Base-by-base conservation (phyloP, 1,140 invertebrate genomes). In the Octopus sinensis region DNA sequence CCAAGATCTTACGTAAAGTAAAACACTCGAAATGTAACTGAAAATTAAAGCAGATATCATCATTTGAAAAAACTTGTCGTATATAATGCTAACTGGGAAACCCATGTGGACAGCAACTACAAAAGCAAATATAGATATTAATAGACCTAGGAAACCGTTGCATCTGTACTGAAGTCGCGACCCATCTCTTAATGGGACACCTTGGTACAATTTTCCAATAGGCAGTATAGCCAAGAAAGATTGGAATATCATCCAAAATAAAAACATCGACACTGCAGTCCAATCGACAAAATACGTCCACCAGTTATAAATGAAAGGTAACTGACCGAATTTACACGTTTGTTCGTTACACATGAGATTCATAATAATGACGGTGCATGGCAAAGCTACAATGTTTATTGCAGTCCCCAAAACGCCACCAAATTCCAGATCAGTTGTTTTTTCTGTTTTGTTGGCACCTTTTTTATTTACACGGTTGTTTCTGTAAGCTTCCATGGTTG, bases 1-100 rank as follows among this genome's bases (percentile, higher is more conserved):
- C 75, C 91, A 90, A 52, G 92, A 92, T 78, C 92, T 92, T 17
- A 93, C 85, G 83, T 93, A 95, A 12, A 94, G 89, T 79, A 90
- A 89, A 9, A 93, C 10, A 6, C 93, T 92, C 5, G 94, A 84
- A 10, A 93, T 73, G 71, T 92, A 88, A 68, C 92, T 93, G 86
- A 93, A 90, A 13, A 93, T 82, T 79, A 92, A 90, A 6, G 92
- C 92, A 56, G 92, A 90, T 17, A 93, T 90, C 71, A 93, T 89
- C 4, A 95, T 88, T 81, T 92, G 92, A 54, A 88, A 83, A 79
- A 89, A 91, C 79, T 91, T 89, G 12, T 86, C 81, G 83, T 89
- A 86, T 2, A 91, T 86, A 71, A 86, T 84, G 51, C 85, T 83
- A 9, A 90, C 83, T 53, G 89, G 87, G 13, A 87, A 78, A 54